Evolutionary conservation across 2,888 invertebrate genomes (phyloP).

Genomic region (Terebella lapidaria): DNA sequence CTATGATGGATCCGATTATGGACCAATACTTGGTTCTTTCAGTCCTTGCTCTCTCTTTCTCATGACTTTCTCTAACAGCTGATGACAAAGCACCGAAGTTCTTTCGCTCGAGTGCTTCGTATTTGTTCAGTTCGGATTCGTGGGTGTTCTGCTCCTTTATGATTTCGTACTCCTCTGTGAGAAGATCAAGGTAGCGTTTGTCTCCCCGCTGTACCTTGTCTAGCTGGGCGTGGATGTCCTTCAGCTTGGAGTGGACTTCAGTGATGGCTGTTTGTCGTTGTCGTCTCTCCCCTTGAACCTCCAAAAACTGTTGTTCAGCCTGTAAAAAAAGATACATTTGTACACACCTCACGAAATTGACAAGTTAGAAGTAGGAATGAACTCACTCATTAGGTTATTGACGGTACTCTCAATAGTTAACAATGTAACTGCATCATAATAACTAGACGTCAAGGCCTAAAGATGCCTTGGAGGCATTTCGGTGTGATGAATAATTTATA

Average conservation of each 20-base stretch:
- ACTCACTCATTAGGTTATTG: background rate
- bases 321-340: constrained; percentile 22
- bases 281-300: constrained; percentile 37
- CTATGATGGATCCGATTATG: constrained; percentile 68
- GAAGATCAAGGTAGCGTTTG: constrained; percentile 68
- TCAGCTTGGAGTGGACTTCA: constrained; percentile 54
- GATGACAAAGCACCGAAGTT: constrained; percentile 67
- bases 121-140: constrained; percentile 61
- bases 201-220: constrained; percentile 74
- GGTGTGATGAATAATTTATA: too few species aligned
- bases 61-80: constrained; percentile 75
- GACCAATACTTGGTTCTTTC: constrained; percentile 83
- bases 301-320: constrained; percentile 44
- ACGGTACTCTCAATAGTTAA: background rate
- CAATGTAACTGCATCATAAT: too few species aligned
- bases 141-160: constrained; percentile 54
- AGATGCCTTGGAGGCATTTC: too few species aligned
- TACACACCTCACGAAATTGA: background rate
- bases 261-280: constrained; percentile 33
- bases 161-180: constrained; percentile 61
- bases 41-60: constrained; percentile 73
- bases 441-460: too few species aligned
- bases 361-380: background rate
- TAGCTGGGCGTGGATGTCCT: constrained; percentile 70
- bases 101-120: constrained; percentile 70